Evolutionary conservation across 2,888 invertebrate genomes (phyloP), one percentile per base, ranked within the genome.

Genomic region (Eupithecia inturbata): DNA sequence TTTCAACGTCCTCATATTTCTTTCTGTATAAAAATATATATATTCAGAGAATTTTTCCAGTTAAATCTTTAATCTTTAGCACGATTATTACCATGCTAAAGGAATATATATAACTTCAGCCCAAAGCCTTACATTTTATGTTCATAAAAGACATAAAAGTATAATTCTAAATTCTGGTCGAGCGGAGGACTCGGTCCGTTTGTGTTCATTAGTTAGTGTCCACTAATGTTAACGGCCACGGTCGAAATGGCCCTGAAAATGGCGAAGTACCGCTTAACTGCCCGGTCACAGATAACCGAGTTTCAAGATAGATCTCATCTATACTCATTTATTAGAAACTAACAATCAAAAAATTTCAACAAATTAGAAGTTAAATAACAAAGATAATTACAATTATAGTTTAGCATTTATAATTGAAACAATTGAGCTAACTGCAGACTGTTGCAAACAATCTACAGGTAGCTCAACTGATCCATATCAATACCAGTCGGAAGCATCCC

Each of bases 191-290:
- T 87, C 83, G 79, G 84, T 85, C 86, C 89, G 88, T 92, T 91
- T 90, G 89, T 88, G 91, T 90, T 90, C 92, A 90, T 92, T 92
- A 91, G 88, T 87, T 90, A 88, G 88, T 88, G 87, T 88, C 87
- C 89, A 85, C 88, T 92, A 91, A 92, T 90, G 91, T 85, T 83
- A 87, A 90, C 84, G 85, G 85, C 85, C 85, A 88, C 87, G 87
- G 87, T 82, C 84, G 84, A 81, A 89, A 90, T 85, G 85, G 87
- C 82, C 79, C 79, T 83, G 82, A 84, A 85, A 91, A 90, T 88
- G 89, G 88, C 84, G 82, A 85, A 83, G 85, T 82, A 82, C 10
- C 82, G 84, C 86, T 89, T 87, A 89, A 88, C 85, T 88, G 85
- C 84, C 83, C 82, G 77, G 81, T 82, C 79, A 78, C 80, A 84